These are phyloP conservation scores for Camelus bactrianus DNA, from an alignment of 2,113 vertebrate species.

Conservation along the genomic window DNA sequence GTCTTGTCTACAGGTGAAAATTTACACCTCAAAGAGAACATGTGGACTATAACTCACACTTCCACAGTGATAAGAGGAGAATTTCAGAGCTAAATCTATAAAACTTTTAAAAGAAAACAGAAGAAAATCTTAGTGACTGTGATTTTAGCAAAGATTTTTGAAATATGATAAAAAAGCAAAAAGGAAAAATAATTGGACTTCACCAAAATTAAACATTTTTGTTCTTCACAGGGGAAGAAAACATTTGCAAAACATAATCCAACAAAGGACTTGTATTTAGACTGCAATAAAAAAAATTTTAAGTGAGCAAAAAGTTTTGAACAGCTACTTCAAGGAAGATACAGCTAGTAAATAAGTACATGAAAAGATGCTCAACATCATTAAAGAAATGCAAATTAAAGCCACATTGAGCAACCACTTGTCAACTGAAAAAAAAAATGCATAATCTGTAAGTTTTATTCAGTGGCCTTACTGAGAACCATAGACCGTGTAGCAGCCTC, in stretches of 20 bases:
- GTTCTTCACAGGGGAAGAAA: conserved; percentile 21
- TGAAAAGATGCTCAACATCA: conserved; percentile 34
- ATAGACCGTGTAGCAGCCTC: background rate
- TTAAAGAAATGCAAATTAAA: conserved; percentile 32
- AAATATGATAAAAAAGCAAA: conserved; percentile 36
- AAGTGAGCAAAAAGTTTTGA: conserved; percentile 48
- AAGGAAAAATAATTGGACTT: background rate
- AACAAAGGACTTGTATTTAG: conserved; percentile 43
- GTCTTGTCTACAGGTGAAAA: conserved; percentile 34
- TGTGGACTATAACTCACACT: background rate
- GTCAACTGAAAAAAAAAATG: background rate
- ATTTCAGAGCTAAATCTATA: conserved; percentile 27
- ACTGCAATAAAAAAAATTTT: background rate
- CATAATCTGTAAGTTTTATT: background rate
- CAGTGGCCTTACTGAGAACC: background rate
- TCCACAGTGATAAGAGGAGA: background rate
- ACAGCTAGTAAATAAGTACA: background rate
- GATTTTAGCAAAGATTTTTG: conserved; percentile 49
- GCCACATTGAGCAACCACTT: background rate
- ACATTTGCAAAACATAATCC: background rate
- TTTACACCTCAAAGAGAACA: background rate
- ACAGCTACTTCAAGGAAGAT: conserved; percentile 11
- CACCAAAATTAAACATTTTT: conserved; percentile 56
- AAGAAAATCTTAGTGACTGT: background rate
- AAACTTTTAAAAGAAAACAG: conserved; percentile 28